These are phyloP conservation scores for Drosophila bunnanda DNA, from an alignment of 2,888 invertebrate genomes.

Conservation along the genomic window DNA sequence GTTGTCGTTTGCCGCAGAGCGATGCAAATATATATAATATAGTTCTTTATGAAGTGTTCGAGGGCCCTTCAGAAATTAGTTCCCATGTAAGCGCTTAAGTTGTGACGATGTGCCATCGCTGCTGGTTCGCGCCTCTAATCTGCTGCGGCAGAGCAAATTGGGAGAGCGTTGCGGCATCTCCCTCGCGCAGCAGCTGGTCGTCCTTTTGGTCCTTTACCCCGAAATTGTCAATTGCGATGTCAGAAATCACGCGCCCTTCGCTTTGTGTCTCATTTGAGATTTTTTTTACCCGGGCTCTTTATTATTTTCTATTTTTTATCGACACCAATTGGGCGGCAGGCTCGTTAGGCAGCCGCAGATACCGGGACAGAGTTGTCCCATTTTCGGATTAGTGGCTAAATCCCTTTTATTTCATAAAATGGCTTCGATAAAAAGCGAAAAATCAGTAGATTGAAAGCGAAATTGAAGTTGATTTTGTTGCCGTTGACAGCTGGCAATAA, in stretches of 20 bases:
- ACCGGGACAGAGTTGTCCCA: slow-evolving; percentile 54
- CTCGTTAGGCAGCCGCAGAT: slow-evolving; percentile 56
- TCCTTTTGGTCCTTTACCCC: slow-evolving; percentile 38
- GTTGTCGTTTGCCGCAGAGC: slow-evolving; percentile 60
- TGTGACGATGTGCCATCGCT: slow-evolving; percentile 36
- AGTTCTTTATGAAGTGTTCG: slow-evolving; percentile 82
- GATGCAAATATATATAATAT: slow-evolving; percentile 72
- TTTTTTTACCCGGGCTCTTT: slow-evolving; percentile 17
- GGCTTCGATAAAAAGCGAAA: slow-evolving; percentile 67
- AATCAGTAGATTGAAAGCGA: slow-evolving; percentile 41
- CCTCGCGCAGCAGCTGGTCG: slow-evolving; percentile 65
- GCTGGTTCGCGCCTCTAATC: slow-evolving; percentile 55
- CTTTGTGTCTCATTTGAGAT: slow-evolving; percentile 32
- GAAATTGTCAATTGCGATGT: slow-evolving; percentile 76
- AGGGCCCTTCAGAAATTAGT: slow-evolving; percentile 83
- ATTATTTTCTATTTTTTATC: slow-evolving; percentile 53
- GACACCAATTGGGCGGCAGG: slow-evolving; percentile 52
- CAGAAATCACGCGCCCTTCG: slow-evolving; percentile 68
- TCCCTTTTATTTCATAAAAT: slow-evolving; percentile 78
- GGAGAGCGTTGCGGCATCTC: slow-evolving; percentile 57
- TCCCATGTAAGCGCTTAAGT: slow-evolving; percentile 81
- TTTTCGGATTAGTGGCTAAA: slow-evolving; percentile 72
- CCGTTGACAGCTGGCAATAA: slow-evolving; percentile 64
- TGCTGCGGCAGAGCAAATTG: slow-evolving; percentile 60
- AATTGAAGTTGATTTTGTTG: slow-evolving; percentile 75